Conservation (phyloP, 1,140 invertebrate genomes). For the Dysdera silvatica region DNA sequence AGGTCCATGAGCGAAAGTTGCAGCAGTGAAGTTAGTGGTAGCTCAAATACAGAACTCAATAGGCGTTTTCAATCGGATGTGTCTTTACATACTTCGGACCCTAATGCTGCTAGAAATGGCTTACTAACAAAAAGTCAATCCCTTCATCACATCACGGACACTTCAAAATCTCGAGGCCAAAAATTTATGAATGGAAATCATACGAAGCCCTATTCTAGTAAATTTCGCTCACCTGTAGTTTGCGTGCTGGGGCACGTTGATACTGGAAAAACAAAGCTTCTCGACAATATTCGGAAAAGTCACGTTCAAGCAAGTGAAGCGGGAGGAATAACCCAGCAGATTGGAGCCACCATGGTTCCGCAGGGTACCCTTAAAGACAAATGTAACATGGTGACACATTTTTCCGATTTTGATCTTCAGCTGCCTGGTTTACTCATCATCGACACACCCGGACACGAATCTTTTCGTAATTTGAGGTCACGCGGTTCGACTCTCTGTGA, state of each 20-base stretch:
- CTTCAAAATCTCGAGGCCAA: constrained; percentile 46
- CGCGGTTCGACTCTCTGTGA: constrained; percentile 98
- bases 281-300: constrained; percentile 78
- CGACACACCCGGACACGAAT: constrained; percentile 99
- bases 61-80: constrained; percentile 74
- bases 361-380: constrained; percentile 90
- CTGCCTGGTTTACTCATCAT: constrained; percentile 97
- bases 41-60: constrained; percentile 41
- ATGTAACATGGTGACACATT: constrained; percentile 80
- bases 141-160: not conserved
- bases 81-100: constrained; percentile 49
- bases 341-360: constrained; percentile 99
- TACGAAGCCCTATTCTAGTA: too few species aligned
- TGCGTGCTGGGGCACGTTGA: constrained; percentile 99
- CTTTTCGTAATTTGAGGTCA: constrained; percentile 93
- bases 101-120: not conserved
- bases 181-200: too few species aligned
- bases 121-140: not conserved
- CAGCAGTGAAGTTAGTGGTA: not conserved
- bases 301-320: constrained; percentile 98
- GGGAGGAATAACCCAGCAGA: constrained; percentile 99
- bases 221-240: constrained; percentile 87
- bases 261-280: constrained; percentile 98
- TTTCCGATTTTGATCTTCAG: constrained; percentile 66
- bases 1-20: too few species aligned